These are phyloP conservation scores for Platycheirus rosarum DNA, from an alignment of 2,888 invertebrate genomes.

Conservation along the genomic window DNA sequence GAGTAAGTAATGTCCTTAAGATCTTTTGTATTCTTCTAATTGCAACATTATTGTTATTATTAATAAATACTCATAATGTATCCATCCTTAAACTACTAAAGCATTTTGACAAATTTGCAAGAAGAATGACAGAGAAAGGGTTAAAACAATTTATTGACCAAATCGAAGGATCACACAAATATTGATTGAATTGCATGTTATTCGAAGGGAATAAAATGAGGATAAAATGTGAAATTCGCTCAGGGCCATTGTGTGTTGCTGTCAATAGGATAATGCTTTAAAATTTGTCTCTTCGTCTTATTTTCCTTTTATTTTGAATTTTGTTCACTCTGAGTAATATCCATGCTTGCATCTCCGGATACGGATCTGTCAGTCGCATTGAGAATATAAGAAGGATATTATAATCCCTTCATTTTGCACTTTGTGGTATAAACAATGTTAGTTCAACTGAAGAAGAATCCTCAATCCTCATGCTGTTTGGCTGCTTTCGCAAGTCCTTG, in stretches of 20 bases:
- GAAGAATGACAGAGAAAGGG: conserved; percentile 5
- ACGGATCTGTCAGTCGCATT: no score
- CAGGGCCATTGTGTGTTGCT: conserved; percentile 63
- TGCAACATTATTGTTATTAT: no score
- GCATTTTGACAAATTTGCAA: conserved; percentile 46
- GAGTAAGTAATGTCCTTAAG: no score
- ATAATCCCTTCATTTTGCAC: conserved; percentile 68
- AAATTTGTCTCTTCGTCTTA: conserved; percentile 39
- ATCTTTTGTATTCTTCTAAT: no score
- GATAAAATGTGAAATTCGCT: conserved; percentile 69
- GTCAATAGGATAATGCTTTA: conserved; percentile 64
- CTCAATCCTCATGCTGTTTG: no score
- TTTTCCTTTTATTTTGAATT: not conserved
- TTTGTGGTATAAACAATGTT: conserved; percentile 70
- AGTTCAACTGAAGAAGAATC: conserved; percentile 49
- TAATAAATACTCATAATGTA: no score
- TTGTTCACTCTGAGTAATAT: no score
- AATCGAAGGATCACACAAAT: not conserved
- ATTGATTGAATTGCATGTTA: conserved; percentile 70
- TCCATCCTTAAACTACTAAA: no score
- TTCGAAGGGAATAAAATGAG: conserved; percentile 70
- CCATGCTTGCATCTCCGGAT: not conserved
- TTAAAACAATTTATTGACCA: not conserved
- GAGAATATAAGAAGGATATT: conserved; percentile 28
- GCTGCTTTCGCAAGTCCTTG: not conserved